phyloP scores from a whole-genome alignment of 1,140 invertebrate genomes.

The Teleogryllus occipitalis region DNA sequence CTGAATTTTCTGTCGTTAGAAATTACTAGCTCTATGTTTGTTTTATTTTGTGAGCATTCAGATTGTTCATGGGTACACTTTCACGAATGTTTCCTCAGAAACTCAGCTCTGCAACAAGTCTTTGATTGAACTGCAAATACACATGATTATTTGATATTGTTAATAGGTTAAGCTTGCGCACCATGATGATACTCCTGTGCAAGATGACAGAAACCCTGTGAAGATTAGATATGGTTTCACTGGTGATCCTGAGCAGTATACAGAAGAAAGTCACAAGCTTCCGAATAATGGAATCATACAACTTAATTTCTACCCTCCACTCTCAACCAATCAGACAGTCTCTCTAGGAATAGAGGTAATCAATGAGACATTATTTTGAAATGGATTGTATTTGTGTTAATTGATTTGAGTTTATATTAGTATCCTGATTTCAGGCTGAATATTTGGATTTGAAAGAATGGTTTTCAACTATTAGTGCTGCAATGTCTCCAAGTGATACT shows the following conservation, averaged over 20 bases:
- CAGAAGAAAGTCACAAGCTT: slow-evolving; percentile 47
- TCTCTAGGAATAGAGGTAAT: slow-evolving; percentile 49
- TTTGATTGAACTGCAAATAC: slow-evolving; percentile 7
- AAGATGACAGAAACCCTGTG: slow-evolving; percentile 51
- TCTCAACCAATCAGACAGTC: slow-evolving; percentile 42
- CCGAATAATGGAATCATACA: slow-evolving; percentile 60
- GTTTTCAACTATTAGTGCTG: slow-evolving; percentile 67
- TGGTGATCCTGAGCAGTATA: slow-evolving; percentile 54
- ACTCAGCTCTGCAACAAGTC: background rate
- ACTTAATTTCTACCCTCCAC: slow-evolving; percentile 58
- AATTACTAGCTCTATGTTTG: no score
- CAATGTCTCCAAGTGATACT: slow-evolving; percentile 60
- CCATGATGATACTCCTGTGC: slow-evolving; percentile 65
- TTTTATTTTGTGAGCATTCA: no score
- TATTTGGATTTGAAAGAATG: slow-evolving; percentile 66
- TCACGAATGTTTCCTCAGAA: no score
- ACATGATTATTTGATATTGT: background rate
- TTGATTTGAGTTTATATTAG: background rate
- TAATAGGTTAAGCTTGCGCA: slow-evolving; percentile 59
- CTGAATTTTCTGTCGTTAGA: no score
- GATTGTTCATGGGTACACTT: no score
- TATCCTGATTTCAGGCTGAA: slow-evolving; percentile 43
- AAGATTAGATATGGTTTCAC: slow-evolving; percentile 56
- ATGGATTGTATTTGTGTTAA: background rate
- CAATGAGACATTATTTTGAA: background rate